A percentile compares a stretch with the other conserved stretches of the same genome.
Conservation (phyloP, 2,113 vertebrate genomes). For the Strigops habroptila region DNA sequence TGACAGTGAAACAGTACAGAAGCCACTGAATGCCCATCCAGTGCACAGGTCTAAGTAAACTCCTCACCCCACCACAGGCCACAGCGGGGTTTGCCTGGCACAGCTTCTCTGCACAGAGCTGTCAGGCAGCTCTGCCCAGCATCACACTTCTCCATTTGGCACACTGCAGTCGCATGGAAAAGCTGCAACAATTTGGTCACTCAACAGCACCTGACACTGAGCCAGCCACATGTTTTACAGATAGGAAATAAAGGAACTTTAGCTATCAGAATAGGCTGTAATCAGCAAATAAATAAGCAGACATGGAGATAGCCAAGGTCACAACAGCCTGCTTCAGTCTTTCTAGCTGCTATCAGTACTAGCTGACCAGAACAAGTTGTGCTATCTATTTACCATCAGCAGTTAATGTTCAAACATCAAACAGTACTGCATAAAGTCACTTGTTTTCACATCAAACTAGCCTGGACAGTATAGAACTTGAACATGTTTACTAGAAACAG, state of each 20-base stretch:
- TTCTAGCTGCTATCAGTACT: background rate
- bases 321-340: background rate
- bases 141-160: background rate
- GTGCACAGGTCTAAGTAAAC: background rate
- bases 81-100: rapidly evolving
- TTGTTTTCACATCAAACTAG: slow-evolving; percentile 48
- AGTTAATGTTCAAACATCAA: background rate
- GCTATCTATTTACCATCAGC: slow-evolving; percentile 37
- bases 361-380: slow-evolving; percentile 33
- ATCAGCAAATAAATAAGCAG: background rate
- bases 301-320: slow-evolving; percentile 19
- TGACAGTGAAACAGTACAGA: background rate
- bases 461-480: background rate
- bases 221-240: background rate
- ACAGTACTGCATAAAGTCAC: background rate
- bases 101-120: background rate
- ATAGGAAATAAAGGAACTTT: background rate
- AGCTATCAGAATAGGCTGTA: background rate
- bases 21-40: rapidly evolving
- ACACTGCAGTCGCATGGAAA: background rate
- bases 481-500: slow-evolving; percentile 39
- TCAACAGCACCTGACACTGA: slow-evolving; percentile 19
- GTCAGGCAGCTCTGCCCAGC: background rate
- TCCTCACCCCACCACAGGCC: background rate
- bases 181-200: background rate